Conservation (phyloP, 2,113 vertebrate genomes). For the Ceyx margarethae region DNA sequence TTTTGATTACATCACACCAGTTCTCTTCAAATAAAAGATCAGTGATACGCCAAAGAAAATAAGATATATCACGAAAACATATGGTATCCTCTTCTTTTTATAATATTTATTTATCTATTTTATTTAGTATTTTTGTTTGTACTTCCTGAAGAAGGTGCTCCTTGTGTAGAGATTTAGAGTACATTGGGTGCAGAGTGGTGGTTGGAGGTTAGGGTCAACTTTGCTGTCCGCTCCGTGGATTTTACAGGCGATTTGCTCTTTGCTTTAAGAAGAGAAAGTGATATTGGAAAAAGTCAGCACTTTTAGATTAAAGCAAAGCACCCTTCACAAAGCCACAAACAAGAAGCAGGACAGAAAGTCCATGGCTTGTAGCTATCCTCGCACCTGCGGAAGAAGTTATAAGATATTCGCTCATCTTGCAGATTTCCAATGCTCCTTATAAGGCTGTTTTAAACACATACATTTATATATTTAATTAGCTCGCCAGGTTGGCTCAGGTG, state of each 20-base stretch:
- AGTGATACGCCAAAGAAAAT: constrained; percentile 73
- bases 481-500: constrained; percentile 79
- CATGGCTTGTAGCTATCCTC: constrained; percentile 91
- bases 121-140: constrained; percentile 72
- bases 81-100: constrained; percentile 58
- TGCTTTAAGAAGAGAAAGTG: constrained; percentile 89
- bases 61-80: constrained; percentile 67
- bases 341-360: constrained; percentile 91
- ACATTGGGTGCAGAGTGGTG: constrained; percentile 84
- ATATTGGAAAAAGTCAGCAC: constrained; percentile 88
- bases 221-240: constrained; percentile 85
- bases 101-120: constrained; percentile 21
- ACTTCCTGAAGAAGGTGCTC: constrained; percentile 81
- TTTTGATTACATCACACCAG: constrained; percentile 69
- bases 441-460: constrained; percentile 82
- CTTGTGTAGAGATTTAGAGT: constrained; percentile 84
- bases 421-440: constrained; percentile 83
- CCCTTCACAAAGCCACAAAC: constrained; percentile 87
- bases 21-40: constrained; percentile 73
- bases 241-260: constrained; percentile 88
- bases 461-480: constrained; percentile 82
- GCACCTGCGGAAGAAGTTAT: constrained; percentile 90
- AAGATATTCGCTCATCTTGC: constrained; percentile 85
- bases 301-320: constrained; percentile 92
- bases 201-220: constrained; percentile 85